Base-by-base conservation (phyloP, 2,797 vertebrate genomes). In the Trachops cirrhosus region DNA sequence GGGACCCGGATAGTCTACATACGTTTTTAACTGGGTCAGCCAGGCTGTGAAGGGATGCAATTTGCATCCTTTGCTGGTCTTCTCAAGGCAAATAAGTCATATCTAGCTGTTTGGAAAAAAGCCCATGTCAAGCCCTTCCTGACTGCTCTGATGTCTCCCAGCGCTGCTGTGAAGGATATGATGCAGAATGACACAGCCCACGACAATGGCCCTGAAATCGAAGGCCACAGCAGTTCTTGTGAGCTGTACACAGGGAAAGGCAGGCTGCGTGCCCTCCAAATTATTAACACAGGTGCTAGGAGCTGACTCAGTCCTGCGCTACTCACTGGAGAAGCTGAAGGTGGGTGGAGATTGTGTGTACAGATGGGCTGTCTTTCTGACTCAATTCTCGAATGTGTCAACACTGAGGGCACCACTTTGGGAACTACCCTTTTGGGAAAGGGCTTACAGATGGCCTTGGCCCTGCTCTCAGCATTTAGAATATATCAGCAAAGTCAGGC, bases 321-420 rank as follows among this genome's bases (percentile, higher is more conserved):
- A 85, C 88, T 88, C 46, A 14, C 48, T 29, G 90, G 94, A 71
- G 57, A 44, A 85, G 83, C 73, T 22, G 78, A 48, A 78, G 78
- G 93, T 89, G 92, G 96, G 92, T 14, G 90, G 96, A 89, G 32
- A 79, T 5, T 94, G 34, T 88, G 62, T 86, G 67, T 52, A 32
- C 94, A 94, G 92, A 95, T 90, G 91, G 93, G 77, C 57, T 39
- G 1, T 16, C 18, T 64, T 54, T 93, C 83, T 95, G 95, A 96
- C 93, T 93, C 96, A 95, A 57, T 59, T 86, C 90, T 86, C 94
- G 48, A 74, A 93, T 62, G 59, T 86, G 80, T 93, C 73, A 64
- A 95, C 94, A 96, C 86, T 44, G 57, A 75, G 48, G 91, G 32
- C 86, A 4, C 39, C 32, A 75, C 73, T 93, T 37, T 92, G 91